phyloP scores from a whole-genome alignment of 2,113 vertebrate genomes.

The Amazona guildingii region DNA sequence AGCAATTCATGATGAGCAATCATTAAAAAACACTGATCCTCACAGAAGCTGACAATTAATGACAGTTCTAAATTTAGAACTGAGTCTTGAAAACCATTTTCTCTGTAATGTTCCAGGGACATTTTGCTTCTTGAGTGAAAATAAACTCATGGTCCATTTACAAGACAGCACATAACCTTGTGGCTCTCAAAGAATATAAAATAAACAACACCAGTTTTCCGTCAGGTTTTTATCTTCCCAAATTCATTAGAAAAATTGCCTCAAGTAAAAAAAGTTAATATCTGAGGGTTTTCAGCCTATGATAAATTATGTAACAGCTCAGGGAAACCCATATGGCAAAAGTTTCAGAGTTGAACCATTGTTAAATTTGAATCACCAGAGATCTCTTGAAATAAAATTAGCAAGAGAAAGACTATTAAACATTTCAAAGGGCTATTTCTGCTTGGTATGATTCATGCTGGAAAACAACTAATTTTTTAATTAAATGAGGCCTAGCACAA shows the following conservation, averaged over 20 bases:
- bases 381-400: slow-evolving; percentile 22
- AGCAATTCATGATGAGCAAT: background rate
- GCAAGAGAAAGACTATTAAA: background rate
- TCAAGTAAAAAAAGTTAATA: background rate
- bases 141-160: background rate
- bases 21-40: background rate
- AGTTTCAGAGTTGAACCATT: background rate
- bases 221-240: background rate
- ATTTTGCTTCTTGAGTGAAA: background rate
- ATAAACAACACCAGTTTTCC: background rate
- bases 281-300: background rate
- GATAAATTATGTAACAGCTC: background rate
- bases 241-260: background rate
- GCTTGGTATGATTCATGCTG: background rate
- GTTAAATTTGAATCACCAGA: slow-evolving; percentile 7
- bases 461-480: background rate
- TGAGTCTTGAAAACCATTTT: background rate
- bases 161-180: background rate
- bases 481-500: background rate
- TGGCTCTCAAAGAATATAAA: background rate
- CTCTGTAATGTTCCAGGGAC: background rate
- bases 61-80: background rate
- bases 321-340: background rate
- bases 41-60: background rate
- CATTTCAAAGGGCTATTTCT: slow-evolving; percentile 7